These are phyloP conservation scores for Seriola dumerili DNA, from an alignment of 2,113 vertebrate genomes.

Conservation along the genomic window DNA sequence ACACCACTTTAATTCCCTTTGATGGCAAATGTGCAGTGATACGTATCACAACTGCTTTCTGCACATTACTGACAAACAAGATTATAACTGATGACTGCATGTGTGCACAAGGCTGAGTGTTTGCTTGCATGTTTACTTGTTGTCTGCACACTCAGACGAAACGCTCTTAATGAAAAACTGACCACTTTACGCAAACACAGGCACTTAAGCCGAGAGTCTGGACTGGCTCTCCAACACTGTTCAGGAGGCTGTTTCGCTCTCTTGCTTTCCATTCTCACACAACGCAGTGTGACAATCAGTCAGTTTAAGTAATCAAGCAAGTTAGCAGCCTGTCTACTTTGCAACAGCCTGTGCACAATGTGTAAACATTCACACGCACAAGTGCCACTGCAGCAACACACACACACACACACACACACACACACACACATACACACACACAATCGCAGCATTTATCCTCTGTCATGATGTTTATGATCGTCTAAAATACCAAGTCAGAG, in stretches of 20 bases:
- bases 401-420: constrained; percentile 1
- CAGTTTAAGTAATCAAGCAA: constrained; percentile 31
- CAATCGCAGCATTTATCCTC: constrained; percentile 21
- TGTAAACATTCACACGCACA: constrained; percentile 17
- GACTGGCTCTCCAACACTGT: constrained; percentile 40
- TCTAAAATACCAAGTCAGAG: constrained; percentile 38
- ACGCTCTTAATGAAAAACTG: constrained; percentile 47
- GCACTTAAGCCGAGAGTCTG: constrained; percentile 67
- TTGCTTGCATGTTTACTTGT: background rate
- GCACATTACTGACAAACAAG: background rate
- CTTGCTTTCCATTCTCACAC: constrained; percentile 38
- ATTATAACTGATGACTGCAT: background rate
- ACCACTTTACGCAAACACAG: constrained; percentile 53
- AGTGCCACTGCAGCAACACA: background rate
- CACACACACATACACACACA: constrained; percentile 32
- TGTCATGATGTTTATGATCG: background rate
- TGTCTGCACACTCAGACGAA: constrained; percentile 57
- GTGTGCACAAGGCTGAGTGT: background rate
- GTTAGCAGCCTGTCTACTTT: constrained; percentile 36
- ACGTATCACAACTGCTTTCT: background rate
- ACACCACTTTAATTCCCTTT: background rate
- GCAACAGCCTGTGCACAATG: constrained; percentile 16
- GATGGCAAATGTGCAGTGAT: background rate
- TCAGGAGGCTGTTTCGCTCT: constrained; percentile 24
- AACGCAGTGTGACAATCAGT: constrained; percentile 33